Evolutionary conservation across 1,140 invertebrate species (phyloP), one percentile per base, ranked within the genome.

Genomic region (Drosophila quadrilineata): DNA sequence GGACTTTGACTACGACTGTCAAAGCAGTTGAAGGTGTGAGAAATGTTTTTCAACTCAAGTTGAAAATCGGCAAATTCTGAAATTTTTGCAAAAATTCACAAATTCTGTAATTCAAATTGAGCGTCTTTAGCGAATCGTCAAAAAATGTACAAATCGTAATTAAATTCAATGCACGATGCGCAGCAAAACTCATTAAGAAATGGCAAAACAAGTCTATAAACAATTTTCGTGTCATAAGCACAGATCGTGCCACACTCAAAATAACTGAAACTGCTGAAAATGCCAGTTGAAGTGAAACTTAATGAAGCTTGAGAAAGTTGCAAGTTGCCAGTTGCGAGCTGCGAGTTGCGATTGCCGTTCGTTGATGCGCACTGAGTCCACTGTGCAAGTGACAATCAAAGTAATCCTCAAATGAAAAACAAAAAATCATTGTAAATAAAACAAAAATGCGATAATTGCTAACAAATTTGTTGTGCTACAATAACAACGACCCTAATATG

Each of bases 231-330:
- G 69, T 84, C 73, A 82, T 82, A 84, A 84, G 68, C 77, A 84
- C n/a, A 82, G 84, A 77, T 84, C 73, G 73, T 82, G 76, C 56
- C 54, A 60, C 56, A 71, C 63, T 66, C 62, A 52, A 71, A 68
- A 68, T 63, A 56, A 35, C n/a, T n/a, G n/a, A n/a, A n/a, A n/a
- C 50, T 43, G 59, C 49, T 62, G 26, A 63, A 67, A 67, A 46
- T 65, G 60, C 49, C 48, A 65, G 33, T 24, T 22, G 52, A 74
- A 71, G 77, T 73, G 77, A 84, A 84, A 84, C 77, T 84, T 84
- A 84, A 84, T 77, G 70, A 84, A 84, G 79, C 70, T 66, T 84
- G 79, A 82, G 77, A 82, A 82, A 82, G 77, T 82, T 84, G 69
- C 38, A n/a, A 49, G 57, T 62, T 33, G 26, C 16, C 21, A 24